These are phyloP conservation scores for Vespertilio murinus DNA, from an alignment of 2,797 vertebrate genomes.

Conservation along the genomic window DNA sequence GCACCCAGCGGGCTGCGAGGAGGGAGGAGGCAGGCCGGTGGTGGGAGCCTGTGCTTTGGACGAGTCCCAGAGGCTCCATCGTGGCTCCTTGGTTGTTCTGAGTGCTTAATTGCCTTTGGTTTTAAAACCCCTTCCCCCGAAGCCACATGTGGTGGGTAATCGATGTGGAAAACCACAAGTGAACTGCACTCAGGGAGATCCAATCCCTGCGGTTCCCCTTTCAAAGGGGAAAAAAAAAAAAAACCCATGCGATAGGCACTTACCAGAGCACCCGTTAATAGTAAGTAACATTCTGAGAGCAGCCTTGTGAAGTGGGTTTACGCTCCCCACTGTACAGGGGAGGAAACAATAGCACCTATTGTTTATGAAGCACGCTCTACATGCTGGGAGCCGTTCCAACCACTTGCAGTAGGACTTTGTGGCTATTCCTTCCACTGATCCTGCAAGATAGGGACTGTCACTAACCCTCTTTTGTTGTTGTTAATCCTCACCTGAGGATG, in stretches of 20 bases:
- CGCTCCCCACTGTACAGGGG: background rate
- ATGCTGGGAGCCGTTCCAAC: background rate
- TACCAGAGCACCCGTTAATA: slow-evolving; percentile 41
- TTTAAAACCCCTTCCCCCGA: slow-evolving; percentile 57
- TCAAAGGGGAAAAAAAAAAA: slow-evolving; percentile 38
- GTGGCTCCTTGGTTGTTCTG: slow-evolving; percentile 48
- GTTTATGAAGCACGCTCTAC: background rate
- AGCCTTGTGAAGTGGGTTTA: background rate
- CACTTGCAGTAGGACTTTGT: background rate
- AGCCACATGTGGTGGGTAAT: slow-evolving; percentile 68
- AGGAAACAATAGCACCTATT: slow-evolving; percentile 15
- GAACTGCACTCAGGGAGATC: slow-evolving; percentile 58
- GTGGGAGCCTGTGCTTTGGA: slow-evolving; percentile 6
- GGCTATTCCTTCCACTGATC: background rate
- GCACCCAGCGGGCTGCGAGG: background rate
- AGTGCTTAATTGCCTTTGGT: slow-evolving; percentile 63
- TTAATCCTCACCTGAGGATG: background rate
- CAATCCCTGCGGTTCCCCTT: background rate
- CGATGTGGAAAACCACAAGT: slow-evolving; percentile 71
- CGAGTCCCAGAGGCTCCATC: background rate
- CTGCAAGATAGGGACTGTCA: background rate
- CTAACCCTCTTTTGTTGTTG: background rate
- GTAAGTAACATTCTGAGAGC: background rate
- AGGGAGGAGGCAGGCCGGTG: background rate
- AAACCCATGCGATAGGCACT: slow-evolving; percentile 46